Evolutionary conservation across 2,888 invertebrate genomes (phyloP).

Genomic region (Sphecodes monilicornis): DNA sequence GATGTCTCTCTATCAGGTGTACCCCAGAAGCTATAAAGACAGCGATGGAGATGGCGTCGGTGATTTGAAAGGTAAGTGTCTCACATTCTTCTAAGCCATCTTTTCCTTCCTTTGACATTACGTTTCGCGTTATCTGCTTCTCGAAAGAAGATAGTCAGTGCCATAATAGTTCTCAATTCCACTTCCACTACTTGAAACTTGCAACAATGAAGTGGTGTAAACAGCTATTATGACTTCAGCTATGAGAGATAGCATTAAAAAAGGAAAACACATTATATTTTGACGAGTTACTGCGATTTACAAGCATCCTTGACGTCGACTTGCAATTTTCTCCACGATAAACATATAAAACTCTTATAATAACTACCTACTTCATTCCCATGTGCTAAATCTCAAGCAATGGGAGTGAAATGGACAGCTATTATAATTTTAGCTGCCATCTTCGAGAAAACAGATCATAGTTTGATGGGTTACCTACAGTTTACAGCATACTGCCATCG

Average conservation of each 20-base stretch:
- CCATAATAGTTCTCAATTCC: neutral
- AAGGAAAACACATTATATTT: too few species aligned
- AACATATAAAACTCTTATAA: too few species aligned
- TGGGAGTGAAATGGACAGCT: too few species aligned
- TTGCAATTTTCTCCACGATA: too few species aligned
- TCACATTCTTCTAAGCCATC: neutral
- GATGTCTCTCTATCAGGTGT: slow-evolving; percentile 93
- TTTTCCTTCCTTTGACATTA: neutral
- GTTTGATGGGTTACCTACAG: too few species aligned
- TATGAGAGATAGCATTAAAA: neutral
- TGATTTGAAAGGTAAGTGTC: slow-evolving; percentile 89
- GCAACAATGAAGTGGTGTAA: neutral
- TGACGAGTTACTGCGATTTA: too few species aligned
- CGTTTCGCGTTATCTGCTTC: neutral
- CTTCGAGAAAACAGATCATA: too few species aligned
- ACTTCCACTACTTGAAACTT: neutral
- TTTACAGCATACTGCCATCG: too few species aligned
- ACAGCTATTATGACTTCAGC: neutral
- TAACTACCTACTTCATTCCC: too few species aligned
- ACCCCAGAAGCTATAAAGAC: slow-evolving; percentile 94
- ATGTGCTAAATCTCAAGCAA: too few species aligned
- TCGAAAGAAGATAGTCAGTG: neutral
- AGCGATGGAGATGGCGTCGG: slow-evolving; percentile 93
- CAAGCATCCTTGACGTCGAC: too few species aligned
- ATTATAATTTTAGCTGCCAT: too few species aligned